Base-by-base conservation (phyloP, 2,797 vertebrate species). In the Eulemur coronatus region DNA sequence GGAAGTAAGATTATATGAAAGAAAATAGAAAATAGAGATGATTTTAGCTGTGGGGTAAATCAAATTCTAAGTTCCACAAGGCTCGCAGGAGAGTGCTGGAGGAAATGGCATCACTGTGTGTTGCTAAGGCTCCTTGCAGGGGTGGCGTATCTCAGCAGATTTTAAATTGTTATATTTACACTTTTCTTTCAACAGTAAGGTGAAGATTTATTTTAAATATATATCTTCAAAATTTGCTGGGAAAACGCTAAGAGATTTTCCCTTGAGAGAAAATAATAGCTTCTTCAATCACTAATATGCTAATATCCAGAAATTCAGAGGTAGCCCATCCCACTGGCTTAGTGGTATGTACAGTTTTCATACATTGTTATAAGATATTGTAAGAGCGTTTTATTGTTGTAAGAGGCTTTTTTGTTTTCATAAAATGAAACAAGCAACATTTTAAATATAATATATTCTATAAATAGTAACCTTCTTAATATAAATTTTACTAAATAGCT, bases 231-330 rank as follows among this genome's bases (percentile, higher is more conserved):
- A 93, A 82, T 52, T 84, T 57, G n/a, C 86, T 78, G 20, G 4
- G 52, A 65, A 96, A 78, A 87, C 73, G 30, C 57, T 82, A 55
- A 95, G 70, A 87, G 59, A 52, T 84, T 84, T 91, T 96, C 87
- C 84, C 67, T 35, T 48, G 76, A 48, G 50, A 67, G 75, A 81
- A 90, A 95, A 94, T 52, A 93, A 81, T 50, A 69, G 93, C 50
- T 48, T 96, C 69, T 97, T 88, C 59, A 7, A 43, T 90, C 80
- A 46, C 38, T 81, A 65, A 96, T 50, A 87, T 57, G 72, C 55
- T 84, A 93, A 88, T 82, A 59, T 4, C 35, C n/a, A 78, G 65
- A 78, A 69, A 88, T n/a, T 9, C 67, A 14, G 18, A 57, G 30
- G 90, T 28, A 41, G 26, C 26, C n/a, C 24, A 14, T 24, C 30